A percentile compares a stretch with the other conserved stretches of the same genome.
Evolutionary conservation across 2,888 invertebrate species (phyloP).

Genomic region (Zeuzera pyrina): DNA sequence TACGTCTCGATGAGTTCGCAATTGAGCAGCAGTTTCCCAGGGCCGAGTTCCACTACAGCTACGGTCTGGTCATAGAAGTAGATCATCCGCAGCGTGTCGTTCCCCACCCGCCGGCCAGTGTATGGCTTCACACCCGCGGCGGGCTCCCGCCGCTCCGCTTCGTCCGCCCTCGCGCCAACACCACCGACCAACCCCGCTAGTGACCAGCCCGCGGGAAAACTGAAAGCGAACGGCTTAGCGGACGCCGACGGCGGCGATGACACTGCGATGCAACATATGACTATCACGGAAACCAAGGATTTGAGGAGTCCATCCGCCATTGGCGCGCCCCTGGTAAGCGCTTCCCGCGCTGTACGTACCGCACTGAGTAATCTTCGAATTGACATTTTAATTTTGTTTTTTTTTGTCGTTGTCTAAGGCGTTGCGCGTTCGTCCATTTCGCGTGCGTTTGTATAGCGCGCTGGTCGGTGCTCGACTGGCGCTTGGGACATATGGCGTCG

Average conservation of each 20-base stretch:
- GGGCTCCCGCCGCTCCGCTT: conserved; percentile 38
- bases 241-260: conserved; percentile 59
- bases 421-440: conserved; percentile 30
- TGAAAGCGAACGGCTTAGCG: conserved; percentile 61
- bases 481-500: no score
- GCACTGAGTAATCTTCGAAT: conserved; percentile 53
- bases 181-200: conserved; percentile 56
- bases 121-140: conserved; percentile 70
- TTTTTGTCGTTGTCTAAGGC: no score
- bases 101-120: conserved; percentile 76
- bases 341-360: conserved; percentile 53
- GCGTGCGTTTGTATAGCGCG: conserved; percentile 36
- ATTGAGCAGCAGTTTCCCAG: conserved; percentile 78
- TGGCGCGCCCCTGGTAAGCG: conserved; percentile 48
- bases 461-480: conserved; percentile 33
- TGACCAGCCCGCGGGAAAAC: conserved; percentile 64
- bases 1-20: conserved; percentile 90
- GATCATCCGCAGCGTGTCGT: conserved; percentile 81
- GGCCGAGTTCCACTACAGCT: conserved; percentile 84
- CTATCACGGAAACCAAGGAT: conserved; percentile 50
- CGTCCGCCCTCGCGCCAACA: conserved; percentile 47
- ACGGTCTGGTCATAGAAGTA: conserved; percentile 88
- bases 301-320: conserved; percentile 55
- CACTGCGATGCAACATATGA: conserved; percentile 58
- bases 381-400: conserved; percentile 36